Evolutionary conservation across 1,140 invertebrate genomes (phyloP).

Genomic region (Pollicipes pollicipes): DNA sequence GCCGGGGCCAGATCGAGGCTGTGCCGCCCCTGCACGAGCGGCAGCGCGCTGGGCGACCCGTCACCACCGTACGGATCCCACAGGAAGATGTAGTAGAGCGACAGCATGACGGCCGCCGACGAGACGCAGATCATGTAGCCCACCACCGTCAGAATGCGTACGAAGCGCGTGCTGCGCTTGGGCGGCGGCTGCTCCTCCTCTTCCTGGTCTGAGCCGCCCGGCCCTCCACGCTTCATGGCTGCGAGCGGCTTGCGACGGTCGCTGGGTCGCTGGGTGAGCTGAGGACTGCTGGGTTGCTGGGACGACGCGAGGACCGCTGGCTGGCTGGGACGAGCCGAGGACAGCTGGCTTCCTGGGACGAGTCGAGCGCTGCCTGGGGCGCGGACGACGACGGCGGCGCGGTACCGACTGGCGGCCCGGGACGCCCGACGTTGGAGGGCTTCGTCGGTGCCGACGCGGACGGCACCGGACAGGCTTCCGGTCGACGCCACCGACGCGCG

Average conservation of each 20-base stretch:
- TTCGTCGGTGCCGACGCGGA: neutral
- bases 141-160: conserved; percentile 79
- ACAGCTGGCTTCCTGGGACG: no score
- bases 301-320: no score
- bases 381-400: neutral
- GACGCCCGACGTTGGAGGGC: neutral
- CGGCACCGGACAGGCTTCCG: neutral
- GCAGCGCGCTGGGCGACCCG: neutral
- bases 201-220: no score
- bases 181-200: neutral
- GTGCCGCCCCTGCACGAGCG: neutral
- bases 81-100: conserved; percentile 85
- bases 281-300: no score
- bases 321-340: no score
- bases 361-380: no score
- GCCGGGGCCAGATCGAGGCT: no score
- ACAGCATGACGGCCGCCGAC: conserved; percentile 77
- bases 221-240: neutral
- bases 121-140: conserved; percentile 90
- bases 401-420: no score
- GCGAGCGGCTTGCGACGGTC: neutral
- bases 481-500: no score
- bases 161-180: conserved; percentile 22
- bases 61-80: conserved; percentile 50
- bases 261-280: neutral